Percentiles rank a stretch among this genome's conserved stretches.
Conservation (phyloP, 2,797 vertebrate species). For the Phyllotis vaccarum region DNA sequence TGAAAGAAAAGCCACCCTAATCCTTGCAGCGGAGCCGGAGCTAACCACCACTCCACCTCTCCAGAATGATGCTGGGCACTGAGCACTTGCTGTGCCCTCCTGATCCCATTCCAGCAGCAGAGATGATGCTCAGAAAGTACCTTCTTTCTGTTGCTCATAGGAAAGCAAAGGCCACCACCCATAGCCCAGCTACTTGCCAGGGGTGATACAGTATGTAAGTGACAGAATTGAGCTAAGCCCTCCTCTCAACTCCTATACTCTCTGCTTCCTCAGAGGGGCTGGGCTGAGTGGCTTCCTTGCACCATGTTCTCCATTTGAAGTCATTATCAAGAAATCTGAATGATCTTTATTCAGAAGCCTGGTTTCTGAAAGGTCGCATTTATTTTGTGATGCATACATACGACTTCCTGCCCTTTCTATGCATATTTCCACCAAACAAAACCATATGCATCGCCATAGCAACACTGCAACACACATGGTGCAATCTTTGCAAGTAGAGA, state of each 20-base stretch:
- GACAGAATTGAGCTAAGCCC: not conserved
- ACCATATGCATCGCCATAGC: constrained; percentile 89
- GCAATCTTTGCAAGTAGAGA: constrained; percentile 86
- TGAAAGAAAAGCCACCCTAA: not conserved
- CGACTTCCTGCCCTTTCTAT: constrained; percentile 83
- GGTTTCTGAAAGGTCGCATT: constrained; percentile 78
- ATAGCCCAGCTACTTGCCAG: not conserved
- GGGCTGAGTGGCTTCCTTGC: not conserved
- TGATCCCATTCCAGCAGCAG: not conserved
- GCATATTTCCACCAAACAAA: constrained; percentile 87
- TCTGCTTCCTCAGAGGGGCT: not conserved
- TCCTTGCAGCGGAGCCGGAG: not conserved
- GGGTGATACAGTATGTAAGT: not conserved
- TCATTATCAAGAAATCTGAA: constrained; percentile 61
- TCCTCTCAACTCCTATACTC: not conserved
- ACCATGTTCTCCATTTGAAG: constrained; percentile 30
- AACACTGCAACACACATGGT: constrained; percentile 87
- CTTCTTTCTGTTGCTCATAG: not conserved
- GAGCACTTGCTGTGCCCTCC: not conserved
- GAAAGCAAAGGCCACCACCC: not conserved
- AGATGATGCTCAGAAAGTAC: not conserved
- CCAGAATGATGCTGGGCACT: not conserved
- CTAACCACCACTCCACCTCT: no score
- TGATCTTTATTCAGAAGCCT: constrained; percentile 70
- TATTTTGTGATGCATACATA: constrained; percentile 80